Evolutionary conservation across 2,797 vertebrate species (phyloP).

Genomic region (Liasis olivaceus): DNA sequence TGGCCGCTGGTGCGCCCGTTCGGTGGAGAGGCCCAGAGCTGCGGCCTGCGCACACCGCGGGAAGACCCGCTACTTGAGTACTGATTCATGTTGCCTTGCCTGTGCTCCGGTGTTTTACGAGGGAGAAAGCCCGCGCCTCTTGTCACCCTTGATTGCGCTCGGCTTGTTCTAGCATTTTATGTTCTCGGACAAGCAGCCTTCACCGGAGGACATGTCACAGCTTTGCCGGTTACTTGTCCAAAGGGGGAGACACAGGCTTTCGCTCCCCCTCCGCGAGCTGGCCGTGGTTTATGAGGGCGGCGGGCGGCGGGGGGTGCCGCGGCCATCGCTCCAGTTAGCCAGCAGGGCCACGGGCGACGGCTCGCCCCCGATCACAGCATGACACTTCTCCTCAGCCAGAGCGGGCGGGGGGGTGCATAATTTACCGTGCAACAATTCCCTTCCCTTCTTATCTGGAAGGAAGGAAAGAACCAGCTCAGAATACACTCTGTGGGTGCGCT

Average conservation of each 20-base stretch:
- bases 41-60: neutral
- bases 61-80: neutral
- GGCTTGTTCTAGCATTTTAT: conserved; percentile 50
- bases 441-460: neutral
- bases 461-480: neutral
- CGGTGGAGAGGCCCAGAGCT: neutral
- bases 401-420: neutral
- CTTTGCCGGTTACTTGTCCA: conserved; percentile 61
- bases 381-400: neutral
- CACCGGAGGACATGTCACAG: conserved; percentile 70
- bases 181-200: conserved; percentile 69
- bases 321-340: neutral
- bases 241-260: conserved; percentile 64
- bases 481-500: neutral
- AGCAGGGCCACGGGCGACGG: rapidly evolving
- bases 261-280: conserved; percentile 50
- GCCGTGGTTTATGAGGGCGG: conserved; percentile 43
- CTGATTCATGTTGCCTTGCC: neutral
- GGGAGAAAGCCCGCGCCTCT: conserved; percentile 1
- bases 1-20: neutral
- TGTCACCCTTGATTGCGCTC: conserved; percentile 60
- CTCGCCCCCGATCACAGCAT: rapidly evolving
- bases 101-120: neutral
- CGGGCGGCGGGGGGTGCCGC: too few relatives aligned
- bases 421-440: neutral